Base-by-base conservation (phyloP, 1,140 invertebrate genomes). In the Caenorhabditis tropicalis region DNA sequence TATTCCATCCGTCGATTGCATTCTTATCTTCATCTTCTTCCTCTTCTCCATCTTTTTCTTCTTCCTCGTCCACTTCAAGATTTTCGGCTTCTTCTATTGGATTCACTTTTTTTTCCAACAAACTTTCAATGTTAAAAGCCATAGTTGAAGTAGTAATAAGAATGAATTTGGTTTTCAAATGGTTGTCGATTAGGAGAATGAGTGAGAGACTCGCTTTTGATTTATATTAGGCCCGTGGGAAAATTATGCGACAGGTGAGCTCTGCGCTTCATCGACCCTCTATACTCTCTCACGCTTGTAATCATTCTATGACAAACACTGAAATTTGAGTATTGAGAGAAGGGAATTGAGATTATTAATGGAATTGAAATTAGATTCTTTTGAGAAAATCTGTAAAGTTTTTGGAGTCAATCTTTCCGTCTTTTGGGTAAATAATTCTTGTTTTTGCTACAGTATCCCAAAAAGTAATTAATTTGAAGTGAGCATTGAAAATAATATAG, bases 231-330 rank as follows among this genome's bases (percentile, higher is more conserved):
- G 36, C 43, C 65, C 65, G 65, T 74, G 65, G 65, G 65, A 74
- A 74, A 74, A 36, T 74, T 74, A 74, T 43, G 36, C 65, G 65
- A 74, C 65, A 74, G 65, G 65, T 74, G 65, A 74, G 65, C 36
- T 21, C 65, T 74, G n/a, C 19, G 65, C 24, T 36, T 74, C 65
- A 12, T 43, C n/a, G 12, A n/a, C 2, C 15, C 36, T 9, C n/a
- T 43, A 74, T 31, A 24, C 65, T 74, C 65, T 74, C 65, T 43
- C 27, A 31, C 65, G 21, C 65, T 74, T 74, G 65, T 74, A 74
- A 74, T 74, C 65, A 74, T 74, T 74, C 65, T 74, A 74, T 74
- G 65, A 74, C 65, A 74, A 74, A 74, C 65, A 74, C 65, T 74
- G 65, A 74, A 74, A 74, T 74, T 74, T 74, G 65, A 74, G 65